Conservation (phyloP, 2,113 vertebrate genomes). For the Tychaedon coryphoeus region DNA sequence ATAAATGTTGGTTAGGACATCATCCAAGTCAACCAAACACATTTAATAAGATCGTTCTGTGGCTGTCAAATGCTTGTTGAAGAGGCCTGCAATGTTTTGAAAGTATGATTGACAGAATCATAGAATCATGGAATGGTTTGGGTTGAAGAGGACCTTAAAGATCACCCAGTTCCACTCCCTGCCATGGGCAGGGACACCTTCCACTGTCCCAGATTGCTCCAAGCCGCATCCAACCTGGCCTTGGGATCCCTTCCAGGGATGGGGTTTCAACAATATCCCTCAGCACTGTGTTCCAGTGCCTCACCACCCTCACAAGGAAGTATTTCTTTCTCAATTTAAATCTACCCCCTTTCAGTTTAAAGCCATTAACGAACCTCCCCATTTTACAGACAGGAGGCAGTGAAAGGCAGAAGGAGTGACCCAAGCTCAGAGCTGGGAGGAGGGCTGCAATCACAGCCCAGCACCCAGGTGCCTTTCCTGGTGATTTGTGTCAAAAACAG, state of each 20-base stretch:
- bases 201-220: background rate
- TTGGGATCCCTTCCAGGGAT: background rate
- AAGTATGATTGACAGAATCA: background rate
- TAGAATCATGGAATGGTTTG: background rate
- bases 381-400: background rate
- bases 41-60: background rate
- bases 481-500: background rate
- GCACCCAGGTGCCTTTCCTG: background rate
- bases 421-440: background rate
- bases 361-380: background rate
- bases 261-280: background rate
- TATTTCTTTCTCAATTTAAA: background rate
- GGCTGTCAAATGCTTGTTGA: background rate
- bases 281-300: background rate
- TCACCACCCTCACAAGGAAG: background rate
- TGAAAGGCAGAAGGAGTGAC: background rate
- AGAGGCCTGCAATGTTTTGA: background rate
- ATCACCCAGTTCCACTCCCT: background rate
- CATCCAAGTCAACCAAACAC: background rate
- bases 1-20: background rate
- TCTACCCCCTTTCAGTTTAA: background rate
- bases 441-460: background rate
- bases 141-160: background rate
- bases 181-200: background rate
- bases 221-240: rapidly evolving